Base-by-base conservation (phyloP, 2,888 invertebrate species). In the Pterostichus niger region DNA sequence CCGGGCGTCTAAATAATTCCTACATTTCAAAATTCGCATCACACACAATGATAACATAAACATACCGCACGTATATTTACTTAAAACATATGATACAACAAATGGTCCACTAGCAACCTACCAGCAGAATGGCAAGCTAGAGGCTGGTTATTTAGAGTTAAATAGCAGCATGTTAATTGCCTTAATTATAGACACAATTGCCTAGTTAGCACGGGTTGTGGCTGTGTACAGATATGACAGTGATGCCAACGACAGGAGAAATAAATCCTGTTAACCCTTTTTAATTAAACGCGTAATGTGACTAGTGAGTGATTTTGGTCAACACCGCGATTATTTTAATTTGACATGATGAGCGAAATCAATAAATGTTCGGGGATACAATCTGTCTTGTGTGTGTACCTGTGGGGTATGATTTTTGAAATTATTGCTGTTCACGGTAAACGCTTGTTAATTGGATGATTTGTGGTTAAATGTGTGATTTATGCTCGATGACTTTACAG, bases 121-220 rank as follows among this genome's bases (percentile, higher is more conserved):
- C n/a, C n/a, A n/a, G n/a, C n/a, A n/a, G n/a, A n/a, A n/a, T n/a
- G n/a, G n/a, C n/a, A n/a, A n/a, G n/a, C n/a, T n/a, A n/a, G 24
- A 54, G 15, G 6, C 54, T 6, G 17, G 10, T 59, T 59, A 59
- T 59, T 59, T 17, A 10, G 17, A 6, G 59, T 15, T 7, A 59
- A 59, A 59, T 17, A 13, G 59, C 6, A 10, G 59, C 59, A 59
- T 59, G 59, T 15, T 59, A 59, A 59, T 59, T 17, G 17, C 59
- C 59, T 59, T 59, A 59, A 59, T 59, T 59, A 59, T 17, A 59
- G 31, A 31, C 59, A 10, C 59, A 59, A 59, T 59, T 59, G 59
- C 24, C 4, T 59, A 3, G 59, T 59, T 59, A 59, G 59, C 24
- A 59, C 59, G 6, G 49, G 49, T 49, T 49, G 49, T 11, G 6